Conservation (phyloP, 2,888 invertebrate genomes). For the Adineta ricciae region DNA sequence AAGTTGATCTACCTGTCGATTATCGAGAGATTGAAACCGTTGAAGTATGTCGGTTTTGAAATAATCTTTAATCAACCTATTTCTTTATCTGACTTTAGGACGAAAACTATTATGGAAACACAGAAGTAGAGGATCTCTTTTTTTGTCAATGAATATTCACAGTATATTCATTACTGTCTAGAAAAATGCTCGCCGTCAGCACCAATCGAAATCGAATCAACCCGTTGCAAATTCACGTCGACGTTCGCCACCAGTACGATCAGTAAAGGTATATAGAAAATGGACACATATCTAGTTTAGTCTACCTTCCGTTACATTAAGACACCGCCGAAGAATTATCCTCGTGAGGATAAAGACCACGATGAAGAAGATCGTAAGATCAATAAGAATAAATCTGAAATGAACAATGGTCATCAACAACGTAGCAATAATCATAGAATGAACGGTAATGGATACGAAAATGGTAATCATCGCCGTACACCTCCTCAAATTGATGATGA, state of each 20-base stretch:
- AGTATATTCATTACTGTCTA: neutral
- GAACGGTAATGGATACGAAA: neutral
- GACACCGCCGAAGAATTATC: neutral
- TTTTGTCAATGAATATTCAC: neutral
- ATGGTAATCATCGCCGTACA: neutral
- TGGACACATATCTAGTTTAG: neutral
- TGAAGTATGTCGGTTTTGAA: neutral
- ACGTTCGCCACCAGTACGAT: conserved; percentile 13
- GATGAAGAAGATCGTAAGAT: neutral
- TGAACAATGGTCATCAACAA: neutral
- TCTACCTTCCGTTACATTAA: neutral
- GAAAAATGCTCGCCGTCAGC: neutral
- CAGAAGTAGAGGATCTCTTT: neutral
- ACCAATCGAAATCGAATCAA: neutral
- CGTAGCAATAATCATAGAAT: neutral
- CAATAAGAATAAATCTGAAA: neutral
- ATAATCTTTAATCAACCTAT: neutral
- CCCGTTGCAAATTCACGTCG: neutral
- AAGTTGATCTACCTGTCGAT: conserved; percentile 5
- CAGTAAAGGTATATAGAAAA: neutral
- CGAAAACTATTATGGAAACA: neutral
- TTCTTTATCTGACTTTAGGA: neutral
- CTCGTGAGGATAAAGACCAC: neutral
- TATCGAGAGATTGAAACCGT: neutral
- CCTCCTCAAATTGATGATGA: neutral